A percentile compares a stretch with the other conserved stretches of the same genome.
Conservation (phyloP, 1,140 invertebrate genomes). For the Drosophila gunungcola region DNA sequence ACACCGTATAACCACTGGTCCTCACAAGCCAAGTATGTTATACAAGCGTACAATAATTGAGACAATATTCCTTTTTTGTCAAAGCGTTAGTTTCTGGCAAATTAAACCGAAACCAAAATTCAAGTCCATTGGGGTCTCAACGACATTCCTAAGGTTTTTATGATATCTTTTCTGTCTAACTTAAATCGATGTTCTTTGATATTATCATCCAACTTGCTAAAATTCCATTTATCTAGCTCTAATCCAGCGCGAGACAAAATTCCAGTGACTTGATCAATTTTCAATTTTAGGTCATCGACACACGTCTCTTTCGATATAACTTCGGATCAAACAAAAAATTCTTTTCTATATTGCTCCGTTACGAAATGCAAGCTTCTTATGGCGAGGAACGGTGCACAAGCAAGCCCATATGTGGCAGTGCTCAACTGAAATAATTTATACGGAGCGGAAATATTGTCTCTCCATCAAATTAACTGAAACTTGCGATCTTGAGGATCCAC, state of each 20-base stretch:
- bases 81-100: neutral
- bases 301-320: neutral
- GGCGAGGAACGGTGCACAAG: too few relatives aligned
- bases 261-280: too few relatives aligned
- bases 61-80: neutral
- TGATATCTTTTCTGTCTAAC: neutral
- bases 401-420: too few relatives aligned
- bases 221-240: neutral
- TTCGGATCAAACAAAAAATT: neutral
- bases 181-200: neutral
- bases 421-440: too few relatives aligned
- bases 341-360: neutral
- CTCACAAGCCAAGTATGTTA: constrained; percentile 1
- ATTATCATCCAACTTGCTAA: constrained; percentile 1
- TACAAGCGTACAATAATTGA: neutral
- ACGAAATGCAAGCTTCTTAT: too few relatives aligned
- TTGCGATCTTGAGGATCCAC: too few relatives aligned
- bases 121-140: too few relatives aligned
- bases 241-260: neutral
- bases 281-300: neutral
- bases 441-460: too few relatives aligned
- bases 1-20: neutral
- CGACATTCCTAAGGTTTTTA: neutral
- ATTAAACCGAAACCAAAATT: too few relatives aligned
- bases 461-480: too few relatives aligned